Percentiles rank a stretch among this genome's conserved stretches.
These are phyloP conservation scores for Spheniscus humboldti DNA, from an alignment of 2,797 vertebrate species.

Conservation along the genomic window DNA sequence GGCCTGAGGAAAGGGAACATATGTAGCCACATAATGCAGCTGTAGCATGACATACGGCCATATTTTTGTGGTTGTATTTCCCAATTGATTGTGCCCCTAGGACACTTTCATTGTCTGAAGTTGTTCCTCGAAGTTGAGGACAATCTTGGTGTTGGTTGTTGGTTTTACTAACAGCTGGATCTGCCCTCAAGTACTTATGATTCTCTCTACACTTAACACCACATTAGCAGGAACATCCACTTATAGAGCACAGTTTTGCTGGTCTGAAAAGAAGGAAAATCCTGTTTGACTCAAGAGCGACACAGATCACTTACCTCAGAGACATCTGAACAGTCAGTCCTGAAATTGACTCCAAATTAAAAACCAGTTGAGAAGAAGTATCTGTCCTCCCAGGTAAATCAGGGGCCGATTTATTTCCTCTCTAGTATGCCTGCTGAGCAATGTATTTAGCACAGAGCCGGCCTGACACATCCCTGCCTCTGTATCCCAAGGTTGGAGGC, in stretches of 20 bases:
- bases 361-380: constrained; percentile 12
- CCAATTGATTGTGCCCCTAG: not conserved
- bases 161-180: constrained; percentile 29
- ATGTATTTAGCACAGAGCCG: not conserved
- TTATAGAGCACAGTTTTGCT: not conserved
- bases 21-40: not conserved
- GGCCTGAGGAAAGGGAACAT: not conserved
- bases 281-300: not conserved
- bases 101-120: not conserved
- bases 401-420: not conserved
- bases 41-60: not conserved
- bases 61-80: not conserved
- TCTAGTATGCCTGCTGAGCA: not conserved
- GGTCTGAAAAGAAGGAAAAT: constrained; percentile 8
- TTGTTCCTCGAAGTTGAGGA: not conserved
- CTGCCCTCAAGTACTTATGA: constrained; percentile 4
- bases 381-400: constrained; percentile 32
- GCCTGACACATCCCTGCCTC: not conserved
- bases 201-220: constrained; percentile 40
- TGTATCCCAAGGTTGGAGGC: not conserved
- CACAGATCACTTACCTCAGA: constrained; percentile 1
- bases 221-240: constrained; percentile 38
- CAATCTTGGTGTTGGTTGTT: not conserved
- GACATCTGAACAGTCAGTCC: not conserved
- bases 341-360: constrained; percentile 19